Evolutionary conservation across 92 coral and sea anemone genomes (phyloP), one percentile per base, ranked within the genome.

Genomic region (Chrysogorgia sp.): DNA sequence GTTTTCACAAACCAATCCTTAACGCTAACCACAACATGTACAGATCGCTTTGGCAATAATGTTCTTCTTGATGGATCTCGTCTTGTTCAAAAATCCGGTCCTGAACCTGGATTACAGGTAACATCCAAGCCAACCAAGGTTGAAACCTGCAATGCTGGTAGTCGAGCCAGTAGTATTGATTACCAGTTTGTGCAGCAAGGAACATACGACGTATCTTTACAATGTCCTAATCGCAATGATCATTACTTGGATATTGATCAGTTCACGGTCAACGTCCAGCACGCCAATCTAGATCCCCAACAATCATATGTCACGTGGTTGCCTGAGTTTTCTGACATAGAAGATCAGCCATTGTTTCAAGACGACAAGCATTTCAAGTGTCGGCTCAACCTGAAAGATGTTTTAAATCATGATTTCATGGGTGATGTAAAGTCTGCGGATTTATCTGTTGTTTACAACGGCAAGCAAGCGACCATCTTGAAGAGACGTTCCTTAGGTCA

Each of bases 1-100:
- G 59, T 48, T 7, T 28, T 0, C 23, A 47, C 59, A 49, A 30
- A 41, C 32, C 40, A 69, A 17, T 4, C 0, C 1, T 48, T 48
- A 41, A 12, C 0, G 0, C 34, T 13, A 13, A 47, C 76, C 31
- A 37, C 22, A 21, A 10, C 40, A 14, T 69, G 45, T 25, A 28
- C 55, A 26, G 76, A 69, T 48, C 41, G 76, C 34, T 69, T 69
- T 49, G 32, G 35, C 50, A 69, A 69, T 49, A 58, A 48, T 25
- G 37, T 45, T 19, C 61, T 19, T 21, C 52, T 21, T n/a, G 40
- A 24, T 10, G 6, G 34, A 23, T 13, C 41, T 4, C 10, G 23
- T n/a, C 76, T 47, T 69, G 19, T 41, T 3, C 52, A 29, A 41
- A 20, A 1, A 48, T 12, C 25, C 48, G 76, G 60, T 24, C 60